Base-by-base conservation (phyloP, 1,140 invertebrate genomes). In the Heliconius himera region DNA sequence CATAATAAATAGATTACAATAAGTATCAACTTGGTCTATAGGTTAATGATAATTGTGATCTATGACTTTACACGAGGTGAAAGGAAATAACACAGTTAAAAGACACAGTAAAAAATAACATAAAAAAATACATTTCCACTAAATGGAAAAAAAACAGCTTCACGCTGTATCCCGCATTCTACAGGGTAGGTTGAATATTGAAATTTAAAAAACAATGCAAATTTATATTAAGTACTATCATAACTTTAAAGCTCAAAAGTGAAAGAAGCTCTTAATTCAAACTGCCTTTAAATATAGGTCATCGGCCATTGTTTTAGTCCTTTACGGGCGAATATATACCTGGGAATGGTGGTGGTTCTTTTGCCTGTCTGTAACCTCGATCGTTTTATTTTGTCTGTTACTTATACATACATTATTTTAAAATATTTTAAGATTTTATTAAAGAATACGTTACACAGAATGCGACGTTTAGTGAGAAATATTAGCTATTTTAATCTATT, bases 341-440 rank as follows among this genome's bases (percentile, higher is more conserved):
- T 76, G 60, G 8, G 60, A 29, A 4, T 66, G 54, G 29, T 11
- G 41, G 3, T 46, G 49, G 74, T 38, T 56, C 74, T 38, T 36
- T 66, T 66, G 49, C 49, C 49, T 51, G 49, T 51, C 49, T 18
- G 49, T 20, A 51, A 33, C 29, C 26, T n/a, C 33, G 22, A 20
- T 66, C 46, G 54, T 76, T 76, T 76, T 76, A 76, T 76, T 76
- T 70, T 76, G 74, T 76, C 74, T 76, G 74, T 41, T 29, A 26
- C 22, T 29, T 66, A 66, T n/a, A 29, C 22, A n/a, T 66, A 66
- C 26, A 51, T 51, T 8, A 60, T 60, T 60, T 60, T 60, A 60
- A 11, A 60, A 60, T 60, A 60, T 60, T 9, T n/a, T n/a, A n/a
- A n/a, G 20, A 22, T 60, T 22, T 60, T 60, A 60, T 60, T 60